Evolutionary conservation across 2,113 vertebrate genomes (phyloP).

Genomic region (Ariopsis seemanni): DNA sequence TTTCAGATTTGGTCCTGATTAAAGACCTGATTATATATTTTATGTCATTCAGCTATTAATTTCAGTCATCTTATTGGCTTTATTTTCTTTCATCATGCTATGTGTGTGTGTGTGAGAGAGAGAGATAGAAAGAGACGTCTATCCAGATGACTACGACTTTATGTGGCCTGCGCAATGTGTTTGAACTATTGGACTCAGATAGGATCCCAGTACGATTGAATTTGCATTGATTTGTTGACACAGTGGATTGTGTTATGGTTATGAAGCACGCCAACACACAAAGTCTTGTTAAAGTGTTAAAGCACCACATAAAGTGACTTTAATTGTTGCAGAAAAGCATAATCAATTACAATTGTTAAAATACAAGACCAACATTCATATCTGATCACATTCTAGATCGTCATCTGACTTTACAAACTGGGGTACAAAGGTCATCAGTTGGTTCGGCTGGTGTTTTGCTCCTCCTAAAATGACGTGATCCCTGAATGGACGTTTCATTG

Average conservation of each 20-base stretch:
- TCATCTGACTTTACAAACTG: conserved; percentile 47
- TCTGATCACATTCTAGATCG: conserved; percentile 28
- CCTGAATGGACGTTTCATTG: conserved; percentile 29
- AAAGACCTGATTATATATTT: background rate
- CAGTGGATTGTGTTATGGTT: background rate
- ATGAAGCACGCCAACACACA: background rate
- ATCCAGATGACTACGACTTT: background rate
- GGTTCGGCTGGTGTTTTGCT: conserved; percentile 28
- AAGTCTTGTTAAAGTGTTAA: conserved; percentile 26
- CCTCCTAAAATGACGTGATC: conserved; percentile 17
- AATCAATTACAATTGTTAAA: conserved; percentile 12
- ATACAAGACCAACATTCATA: conserved; percentile 20
- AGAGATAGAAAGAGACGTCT: too few relatives aligned
- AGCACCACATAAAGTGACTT: conserved; percentile 18
- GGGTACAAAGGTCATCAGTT: conserved; percentile 42
- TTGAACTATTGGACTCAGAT: conserved; percentile 5
- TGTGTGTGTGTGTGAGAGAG: background rate
- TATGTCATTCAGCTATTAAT: background rate
- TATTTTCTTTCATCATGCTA: background rate
- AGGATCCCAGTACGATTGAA: background rate
- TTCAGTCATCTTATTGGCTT: background rate
- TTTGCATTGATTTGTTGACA: background rate
- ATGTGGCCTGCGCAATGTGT: background rate
- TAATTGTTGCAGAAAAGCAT: conserved; percentile 30
- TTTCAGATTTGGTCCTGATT: background rate